Percentiles rank a stretch among this genome's conserved stretches.
These are phyloP conservation scores for Anorthoa munda DNA, from an alignment of 2,888 invertebrate genomes.

Conservation along the genomic window DNA sequence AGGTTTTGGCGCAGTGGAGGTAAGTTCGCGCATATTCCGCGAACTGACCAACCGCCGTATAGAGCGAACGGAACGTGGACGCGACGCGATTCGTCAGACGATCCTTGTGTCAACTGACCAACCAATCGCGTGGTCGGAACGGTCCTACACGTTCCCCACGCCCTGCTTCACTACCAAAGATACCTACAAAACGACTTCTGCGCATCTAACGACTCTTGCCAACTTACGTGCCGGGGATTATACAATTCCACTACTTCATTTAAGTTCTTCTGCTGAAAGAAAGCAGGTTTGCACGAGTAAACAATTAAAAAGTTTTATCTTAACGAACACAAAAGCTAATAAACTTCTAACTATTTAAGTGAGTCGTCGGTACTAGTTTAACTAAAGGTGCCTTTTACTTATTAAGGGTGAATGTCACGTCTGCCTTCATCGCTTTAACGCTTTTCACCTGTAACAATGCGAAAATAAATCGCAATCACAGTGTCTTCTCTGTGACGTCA, in stretches of 20 bases:
- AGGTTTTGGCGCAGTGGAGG: too few species aligned
- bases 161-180: too few species aligned
- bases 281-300: conserved; percentile 16
- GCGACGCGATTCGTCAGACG: too few species aligned
- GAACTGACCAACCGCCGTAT: too few species aligned
- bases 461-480: conserved; percentile 59
- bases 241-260: neutral
- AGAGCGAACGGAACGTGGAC: too few species aligned
- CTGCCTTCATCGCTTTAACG: conserved; percentile 33
- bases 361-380: conserved; percentile 8
- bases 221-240: too few species aligned
- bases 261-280: neutral
- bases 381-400: conserved; percentile 13
- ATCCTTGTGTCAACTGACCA: too few species aligned
- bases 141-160: too few species aligned
- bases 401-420: conserved; percentile 1
- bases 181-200: too few species aligned
- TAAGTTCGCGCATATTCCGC: too few species aligned
- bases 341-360: conserved; percentile 23
- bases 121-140: too few species aligned
- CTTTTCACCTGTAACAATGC: conserved; percentile 48
- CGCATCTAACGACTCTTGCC: too few species aligned
- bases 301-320: conserved; percentile 31
- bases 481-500: conserved; percentile 33
- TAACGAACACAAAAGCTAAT: conserved; percentile 12